Conservation (phyloP, 2,797 vertebrate genomes). For the Brachyalestes nurse region DNA sequence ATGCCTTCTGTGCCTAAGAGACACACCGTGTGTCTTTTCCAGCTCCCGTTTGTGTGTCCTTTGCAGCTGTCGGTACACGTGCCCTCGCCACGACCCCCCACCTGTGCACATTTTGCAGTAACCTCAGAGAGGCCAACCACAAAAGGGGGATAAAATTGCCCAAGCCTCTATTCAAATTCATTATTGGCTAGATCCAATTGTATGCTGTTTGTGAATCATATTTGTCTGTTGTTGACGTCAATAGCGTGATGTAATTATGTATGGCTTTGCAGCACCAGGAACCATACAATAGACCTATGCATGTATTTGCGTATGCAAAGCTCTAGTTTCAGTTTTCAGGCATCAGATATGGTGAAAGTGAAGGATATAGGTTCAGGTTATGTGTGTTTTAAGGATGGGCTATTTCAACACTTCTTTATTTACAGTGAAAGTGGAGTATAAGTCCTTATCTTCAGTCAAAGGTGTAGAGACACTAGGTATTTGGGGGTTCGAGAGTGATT, state of each 20-base stretch:
- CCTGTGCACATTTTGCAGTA: slow-evolving; percentile 47
- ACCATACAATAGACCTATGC: neutral
- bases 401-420: neutral
- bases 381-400: neutral
- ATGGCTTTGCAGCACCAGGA: neutral
- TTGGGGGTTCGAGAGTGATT: slow-evolving; percentile 26
- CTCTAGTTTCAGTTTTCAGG: neutral
- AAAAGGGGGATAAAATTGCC: slow-evolving; percentile 4
- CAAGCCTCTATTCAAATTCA: slow-evolving; percentile 23
- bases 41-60: slow-evolving; percentile 52
- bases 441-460: slow-evolving; percentile 6
- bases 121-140: slow-evolving; percentile 12
- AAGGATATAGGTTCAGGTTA: slow-evolving; percentile 1
- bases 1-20: neutral
- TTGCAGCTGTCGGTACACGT: slow-evolving; percentile 49
- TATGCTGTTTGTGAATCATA: slow-evolving; percentile 16
- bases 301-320: neutral
- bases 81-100: slow-evolving; percentile 40
- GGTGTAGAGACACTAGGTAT: slow-evolving; percentile 16
- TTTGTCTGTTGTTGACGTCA: neutral
- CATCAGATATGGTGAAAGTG: neutral
- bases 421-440: slow-evolving; percentile 3
- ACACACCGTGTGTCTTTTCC: slow-evolving; percentile 41
- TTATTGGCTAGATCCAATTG: slow-evolving; percentile 9
- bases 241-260: neutral